Evolutionary conservation across 2,888 invertebrate species (phyloP).

Genomic region (Pammene fasciana): DNA sequence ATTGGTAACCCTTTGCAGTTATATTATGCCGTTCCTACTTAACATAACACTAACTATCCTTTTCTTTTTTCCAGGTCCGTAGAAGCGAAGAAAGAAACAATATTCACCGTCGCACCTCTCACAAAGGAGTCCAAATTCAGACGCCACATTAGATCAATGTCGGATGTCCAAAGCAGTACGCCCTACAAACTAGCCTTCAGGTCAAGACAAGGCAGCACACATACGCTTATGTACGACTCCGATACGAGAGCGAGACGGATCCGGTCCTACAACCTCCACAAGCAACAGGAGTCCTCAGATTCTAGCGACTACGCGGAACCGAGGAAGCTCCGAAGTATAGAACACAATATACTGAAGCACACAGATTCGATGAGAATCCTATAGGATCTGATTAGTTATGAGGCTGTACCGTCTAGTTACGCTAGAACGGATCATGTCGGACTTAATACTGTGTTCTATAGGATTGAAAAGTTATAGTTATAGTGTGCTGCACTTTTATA

Average conservation of each 20-base stretch:
- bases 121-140: constrained; percentile 72
- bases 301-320: constrained; percentile 70
- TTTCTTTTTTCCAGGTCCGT: constrained; percentile 67
- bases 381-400: constrained; percentile 49
- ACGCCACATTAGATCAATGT: constrained; percentile 78
- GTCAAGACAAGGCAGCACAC: constrained; percentile 64
- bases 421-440: constrained; percentile 44
- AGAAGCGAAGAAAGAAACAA: constrained; percentile 58
- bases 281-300: constrained; percentile 70
- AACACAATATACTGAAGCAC: constrained; percentile 73
- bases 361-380: constrained; percentile 78
- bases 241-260: constrained; percentile 70
- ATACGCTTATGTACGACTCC: constrained; percentile 72
- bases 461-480: constrained; percentile 1
- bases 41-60: constrained; percentile 18
- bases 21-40: background rate
- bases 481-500: constrained; percentile 4
- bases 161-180: constrained; percentile 77
- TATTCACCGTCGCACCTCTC: constrained; percentile 65
- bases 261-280: constrained; percentile 59
- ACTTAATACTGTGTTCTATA: constrained; percentile 29
- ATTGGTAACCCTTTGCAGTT: background rate
- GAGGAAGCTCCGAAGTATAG: constrained; percentile 63
- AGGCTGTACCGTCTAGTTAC: constrained; percentile 68
- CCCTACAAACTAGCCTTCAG: constrained; percentile 70